Evolutionary conservation across 2,797 vertebrate genomes (phyloP).

Genomic region (Nyctibius grandis): DNA sequence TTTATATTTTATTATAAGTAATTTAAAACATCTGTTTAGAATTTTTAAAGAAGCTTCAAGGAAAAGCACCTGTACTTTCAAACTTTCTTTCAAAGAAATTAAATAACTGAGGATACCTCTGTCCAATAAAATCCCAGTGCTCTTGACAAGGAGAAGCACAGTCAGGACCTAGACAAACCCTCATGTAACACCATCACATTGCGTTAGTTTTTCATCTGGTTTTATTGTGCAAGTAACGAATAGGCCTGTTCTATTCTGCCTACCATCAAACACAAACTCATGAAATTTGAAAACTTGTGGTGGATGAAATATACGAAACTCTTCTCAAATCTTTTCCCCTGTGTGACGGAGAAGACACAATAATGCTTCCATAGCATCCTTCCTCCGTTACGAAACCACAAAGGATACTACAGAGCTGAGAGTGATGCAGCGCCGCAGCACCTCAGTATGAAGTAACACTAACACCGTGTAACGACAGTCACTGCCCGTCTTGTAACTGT

Average conservation of each 20-base stretch:
- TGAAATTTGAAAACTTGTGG: background rate
- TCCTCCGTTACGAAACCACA: background rate
- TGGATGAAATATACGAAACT: background rate
- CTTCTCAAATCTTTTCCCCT: background rate
- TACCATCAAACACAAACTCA: background rate
- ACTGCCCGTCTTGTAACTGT: background rate
- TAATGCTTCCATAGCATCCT: background rate
- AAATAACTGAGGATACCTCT: background rate
- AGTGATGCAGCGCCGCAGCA: background rate
- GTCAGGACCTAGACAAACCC: background rate
- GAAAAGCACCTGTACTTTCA: background rate
- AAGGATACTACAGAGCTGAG: background rate
- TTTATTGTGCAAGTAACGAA: background rate
- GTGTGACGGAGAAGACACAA: background rate
- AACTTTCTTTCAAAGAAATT: background rate
- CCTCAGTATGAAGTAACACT: background rate
- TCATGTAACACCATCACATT: fast-evolving
- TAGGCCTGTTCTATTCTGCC: background rate
- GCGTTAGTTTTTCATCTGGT: background rate
- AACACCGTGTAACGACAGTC: background rate
- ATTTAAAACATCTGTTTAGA: background rate
- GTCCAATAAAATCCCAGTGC: background rate
- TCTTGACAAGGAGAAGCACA: background rate
- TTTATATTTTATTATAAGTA: background rate
- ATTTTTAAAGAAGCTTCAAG: background rate